Percentiles rank a stretch among this genome's conserved stretches.
These are phyloP conservation scores for Macroramphosus scolopax DNA, from an alignment of 2,797 vertebrate genomes.

Conservation along the genomic window DNA sequence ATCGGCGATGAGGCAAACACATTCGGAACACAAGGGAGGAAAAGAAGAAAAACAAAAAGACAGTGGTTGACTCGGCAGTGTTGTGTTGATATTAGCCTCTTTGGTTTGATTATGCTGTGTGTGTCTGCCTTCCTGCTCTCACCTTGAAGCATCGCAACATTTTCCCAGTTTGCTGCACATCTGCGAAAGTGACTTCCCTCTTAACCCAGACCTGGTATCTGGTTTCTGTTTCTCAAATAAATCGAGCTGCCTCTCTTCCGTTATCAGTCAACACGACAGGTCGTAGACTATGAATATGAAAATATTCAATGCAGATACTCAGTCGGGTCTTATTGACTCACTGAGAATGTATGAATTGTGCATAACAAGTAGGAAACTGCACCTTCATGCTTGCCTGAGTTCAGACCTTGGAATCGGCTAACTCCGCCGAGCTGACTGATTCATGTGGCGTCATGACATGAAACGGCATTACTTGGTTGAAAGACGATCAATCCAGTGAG, in stretches of 20 bases:
- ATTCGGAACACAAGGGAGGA: conserved; percentile 14
- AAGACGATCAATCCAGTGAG: no score
- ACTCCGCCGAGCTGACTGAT: no score
- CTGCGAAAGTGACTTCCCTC: conserved; percentile 24
- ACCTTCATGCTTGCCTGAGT: no score
- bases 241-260: conserved; percentile 17
- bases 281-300: not conserved
- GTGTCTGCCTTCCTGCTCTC: conserved; percentile 13
- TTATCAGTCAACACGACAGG: conserved; percentile 18
- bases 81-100: conserved; percentile 26
- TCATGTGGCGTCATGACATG: no score
- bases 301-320: conserved; percentile 16
- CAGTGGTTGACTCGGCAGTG: conserved; percentile 19
- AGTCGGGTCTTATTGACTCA: conserved; percentile 8
- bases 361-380: conserved; percentile 3
- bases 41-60: conserved; percentile 28
- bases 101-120: conserved; percentile 24
- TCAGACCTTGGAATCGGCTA: no score
- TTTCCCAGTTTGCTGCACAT: conserved; percentile 20
- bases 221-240: conserved; percentile 16
- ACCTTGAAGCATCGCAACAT: conserved; percentile 16
- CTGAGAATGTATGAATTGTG: conserved; percentile 8
- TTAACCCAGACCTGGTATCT: conserved; percentile 11
- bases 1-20: conserved; percentile 48
- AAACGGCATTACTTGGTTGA: no score